Conservation (phyloP, 2,888 invertebrate genomes). For the Hirtodrosophila histrioides region DNA sequence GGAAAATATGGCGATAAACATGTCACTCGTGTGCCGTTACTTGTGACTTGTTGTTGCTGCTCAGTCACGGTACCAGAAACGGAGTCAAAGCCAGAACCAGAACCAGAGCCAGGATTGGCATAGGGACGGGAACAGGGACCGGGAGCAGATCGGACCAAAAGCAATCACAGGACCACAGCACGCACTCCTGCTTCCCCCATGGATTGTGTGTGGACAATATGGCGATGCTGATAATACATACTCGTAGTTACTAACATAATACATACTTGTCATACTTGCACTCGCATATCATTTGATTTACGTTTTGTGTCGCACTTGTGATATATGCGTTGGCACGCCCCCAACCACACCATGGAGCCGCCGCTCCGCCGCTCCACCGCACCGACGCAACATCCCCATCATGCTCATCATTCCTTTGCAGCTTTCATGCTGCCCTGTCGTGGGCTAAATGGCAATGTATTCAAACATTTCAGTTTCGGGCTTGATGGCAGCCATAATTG, state of each 20-base stretch:
- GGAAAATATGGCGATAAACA: slow-evolving; percentile 77
- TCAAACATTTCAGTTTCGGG: slow-evolving; percentile 75
- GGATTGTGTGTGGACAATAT: slow-evolving; percentile 46
- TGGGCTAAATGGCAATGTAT: slow-evolving; percentile 72
- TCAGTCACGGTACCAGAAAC: slow-evolving; percentile 18
- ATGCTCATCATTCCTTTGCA: slow-evolving; percentile 30
- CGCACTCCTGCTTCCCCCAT: slow-evolving; percentile 11
- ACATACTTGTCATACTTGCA: slow-evolving; percentile 78
- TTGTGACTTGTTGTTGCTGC: slow-evolving; percentile 37
- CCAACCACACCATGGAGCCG: not conserved
- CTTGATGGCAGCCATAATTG: slow-evolving; percentile 72
- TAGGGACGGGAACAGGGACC: not conserved
- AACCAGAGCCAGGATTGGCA: slow-evolving; percentile 1
- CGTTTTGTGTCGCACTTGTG: slow-evolving; percentile 73
- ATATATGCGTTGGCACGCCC: slow-evolving; percentile 67
- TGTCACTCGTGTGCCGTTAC: slow-evolving; percentile 63
- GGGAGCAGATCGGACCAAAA: slow-evolving; percentile 18
- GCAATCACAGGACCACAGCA: slow-evolving; percentile 29
- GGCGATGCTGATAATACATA: slow-evolving; percentile 70
- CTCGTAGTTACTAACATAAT: slow-evolving; percentile 69
- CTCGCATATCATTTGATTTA: slow-evolving; percentile 77
- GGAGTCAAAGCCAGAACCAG: slow-evolving; percentile 2
- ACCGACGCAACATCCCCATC: slow-evolving; percentile 7
- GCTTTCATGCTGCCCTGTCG: slow-evolving; percentile 30
- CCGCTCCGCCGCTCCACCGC: not conserved